Evolutionary conservation across 2,113 vertebrate species (phyloP).

Genomic region (Sterna hirundo): DNA sequence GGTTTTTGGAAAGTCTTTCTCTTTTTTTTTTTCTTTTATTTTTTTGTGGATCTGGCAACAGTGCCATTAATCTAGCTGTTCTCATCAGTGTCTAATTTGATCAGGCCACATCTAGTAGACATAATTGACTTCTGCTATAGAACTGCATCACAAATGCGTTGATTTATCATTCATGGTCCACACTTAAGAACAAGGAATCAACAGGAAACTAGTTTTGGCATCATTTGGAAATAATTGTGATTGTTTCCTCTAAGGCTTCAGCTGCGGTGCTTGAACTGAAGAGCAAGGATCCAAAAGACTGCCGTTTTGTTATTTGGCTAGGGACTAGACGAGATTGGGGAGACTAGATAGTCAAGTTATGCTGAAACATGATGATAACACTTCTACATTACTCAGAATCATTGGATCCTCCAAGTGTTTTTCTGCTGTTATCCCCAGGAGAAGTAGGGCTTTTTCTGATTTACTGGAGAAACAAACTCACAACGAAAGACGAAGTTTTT

Average conservation of each 20-base stretch:
- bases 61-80: not conserved
- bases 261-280: not conserved
- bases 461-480: not conserved
- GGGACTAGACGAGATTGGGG: not conserved
- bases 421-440: not conserved
- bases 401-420: not conserved
- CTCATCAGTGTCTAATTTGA: not conserved
- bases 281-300: not conserved
- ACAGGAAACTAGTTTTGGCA: not conserved
- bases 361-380: not conserved
- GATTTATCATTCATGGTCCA: not conserved
- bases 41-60: not conserved
- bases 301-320: not conserved
- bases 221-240: not conserved
- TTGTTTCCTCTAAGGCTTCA: not conserved
- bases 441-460: not conserved
- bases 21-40: not conserved
- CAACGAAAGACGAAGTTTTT: not conserved
- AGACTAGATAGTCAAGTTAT: not conserved
- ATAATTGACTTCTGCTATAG: not conserved
- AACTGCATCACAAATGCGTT: not conserved
- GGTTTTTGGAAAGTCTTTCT: not conserved
- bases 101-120: not conserved
- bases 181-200: not conserved
- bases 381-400: not conserved